Conservation (phyloP, 2,888 invertebrate species). For the Proisotoma minuta region DNA sequence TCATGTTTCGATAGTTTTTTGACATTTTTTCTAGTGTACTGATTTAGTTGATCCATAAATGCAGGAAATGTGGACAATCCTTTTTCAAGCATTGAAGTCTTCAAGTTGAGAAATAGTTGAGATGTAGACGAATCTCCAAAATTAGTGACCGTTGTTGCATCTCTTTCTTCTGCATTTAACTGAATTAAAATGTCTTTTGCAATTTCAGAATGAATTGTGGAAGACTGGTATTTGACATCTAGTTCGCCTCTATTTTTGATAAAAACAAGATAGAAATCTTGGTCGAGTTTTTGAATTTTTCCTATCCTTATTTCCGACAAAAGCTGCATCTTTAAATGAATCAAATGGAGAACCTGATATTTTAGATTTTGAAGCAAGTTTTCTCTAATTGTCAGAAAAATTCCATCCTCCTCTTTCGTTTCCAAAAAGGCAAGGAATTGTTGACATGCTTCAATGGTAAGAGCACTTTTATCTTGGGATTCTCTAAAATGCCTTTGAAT, state of each 20-base stretch:
- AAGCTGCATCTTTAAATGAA: not conserved
- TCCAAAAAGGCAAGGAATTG: too few species aligned
- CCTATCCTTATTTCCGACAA: not conserved
- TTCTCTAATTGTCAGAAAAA: not conserved
- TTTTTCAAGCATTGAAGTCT: not conserved
- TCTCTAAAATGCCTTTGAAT: too few species aligned
- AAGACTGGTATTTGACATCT: not conserved
- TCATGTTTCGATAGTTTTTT: not conserved
- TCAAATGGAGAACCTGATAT: not conserved
- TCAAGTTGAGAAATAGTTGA: not conserved
- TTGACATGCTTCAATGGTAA: too few species aligned
- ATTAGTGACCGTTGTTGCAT: not conserved
- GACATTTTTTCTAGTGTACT: not conserved
- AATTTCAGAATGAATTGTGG: not conserved
- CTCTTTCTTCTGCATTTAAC: too few species aligned
- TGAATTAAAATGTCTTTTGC: not conserved
- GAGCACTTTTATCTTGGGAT: too few species aligned
- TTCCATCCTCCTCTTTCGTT: too few species aligned
- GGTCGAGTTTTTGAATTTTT: not conserved
- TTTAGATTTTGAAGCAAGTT: not conserved
- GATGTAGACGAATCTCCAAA: not conserved
- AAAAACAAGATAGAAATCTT: not conserved
- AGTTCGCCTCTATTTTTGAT: not conserved
- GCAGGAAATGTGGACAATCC: not conserved
- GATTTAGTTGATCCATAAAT: not conserved